These are phyloP conservation scores for Lagopus muta DNA, from an alignment of 2,113 vertebrate genomes.

Conservation along the genomic window DNA sequence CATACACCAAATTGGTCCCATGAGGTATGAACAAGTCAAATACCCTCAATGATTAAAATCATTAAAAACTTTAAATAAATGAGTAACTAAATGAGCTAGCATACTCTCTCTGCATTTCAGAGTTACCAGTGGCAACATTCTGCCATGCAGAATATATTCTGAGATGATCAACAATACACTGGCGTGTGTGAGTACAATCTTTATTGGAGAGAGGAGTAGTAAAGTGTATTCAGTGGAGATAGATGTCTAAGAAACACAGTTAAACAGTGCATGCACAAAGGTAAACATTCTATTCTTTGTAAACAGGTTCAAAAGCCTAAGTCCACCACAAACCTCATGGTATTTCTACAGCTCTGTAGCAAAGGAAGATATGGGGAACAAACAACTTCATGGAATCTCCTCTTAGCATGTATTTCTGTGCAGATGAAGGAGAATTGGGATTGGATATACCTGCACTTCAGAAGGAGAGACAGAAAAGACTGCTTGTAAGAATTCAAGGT, in stretches of 20 bases:
- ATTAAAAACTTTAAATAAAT: background rate
- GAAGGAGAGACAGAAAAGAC: background rate
- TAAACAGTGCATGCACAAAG: background rate
- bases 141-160: background rate
- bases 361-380: background rate
- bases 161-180: too few species aligned
- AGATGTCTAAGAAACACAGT: background rate
- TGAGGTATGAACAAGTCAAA: background rate
- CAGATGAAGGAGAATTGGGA: background rate
- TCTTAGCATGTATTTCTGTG: background rate
- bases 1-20: background rate
- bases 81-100: background rate
- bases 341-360: constrained; percentile 55
- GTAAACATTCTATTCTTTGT: background rate
- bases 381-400: background rate
- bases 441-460: background rate
- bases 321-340: constrained; percentile 74
- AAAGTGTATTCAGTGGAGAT: background rate
- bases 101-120: background rate
- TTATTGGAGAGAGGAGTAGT: too few species aligned
- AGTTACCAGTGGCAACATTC: background rate
- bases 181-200: accelerated
- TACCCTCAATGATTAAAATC: background rate
- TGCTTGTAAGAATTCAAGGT: background rate
- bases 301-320: constrained; percentile 72